Evolutionary conservation across 1,140 invertebrate species (phyloP).

Genomic region (Orchesella cincta): DNA sequence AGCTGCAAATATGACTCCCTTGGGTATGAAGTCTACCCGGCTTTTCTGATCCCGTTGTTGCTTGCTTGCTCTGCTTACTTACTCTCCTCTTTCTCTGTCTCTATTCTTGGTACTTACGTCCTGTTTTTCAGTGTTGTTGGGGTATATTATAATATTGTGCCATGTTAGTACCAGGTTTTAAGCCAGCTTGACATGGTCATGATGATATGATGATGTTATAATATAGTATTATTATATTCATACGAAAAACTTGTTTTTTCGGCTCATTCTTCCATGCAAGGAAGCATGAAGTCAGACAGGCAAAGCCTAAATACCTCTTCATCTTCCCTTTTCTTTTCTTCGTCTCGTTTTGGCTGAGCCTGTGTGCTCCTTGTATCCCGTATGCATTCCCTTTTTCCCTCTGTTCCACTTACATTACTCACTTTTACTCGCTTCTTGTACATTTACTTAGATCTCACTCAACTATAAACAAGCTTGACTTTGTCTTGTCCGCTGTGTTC

Average conservation of each 20-base stretch:
- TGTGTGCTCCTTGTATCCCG: slow-evolving; percentile 11
- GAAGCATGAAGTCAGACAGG: background rate
- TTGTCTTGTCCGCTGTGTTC: slow-evolving; percentile 14
- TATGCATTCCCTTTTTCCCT: slow-evolving; percentile 21
- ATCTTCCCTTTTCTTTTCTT: background rate
- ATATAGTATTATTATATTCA: slow-evolving; percentile 22
- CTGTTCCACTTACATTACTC: slow-evolving; percentile 23
- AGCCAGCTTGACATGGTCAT: slow-evolving; percentile 20
- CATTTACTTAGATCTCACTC: slow-evolving; percentile 12
- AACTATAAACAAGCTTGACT: slow-evolving; percentile 27
- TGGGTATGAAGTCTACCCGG: slow-evolving; percentile 29
- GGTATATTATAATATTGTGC: slow-evolving; percentile 4
- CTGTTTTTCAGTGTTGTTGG: background rate
- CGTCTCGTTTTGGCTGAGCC: background rate
- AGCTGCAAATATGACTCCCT: slow-evolving; percentile 48
- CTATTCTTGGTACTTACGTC: background rate
- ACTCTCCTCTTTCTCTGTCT: background rate
- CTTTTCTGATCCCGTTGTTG: slow-evolving; percentile 12
- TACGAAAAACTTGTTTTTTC: slow-evolving; percentile 16
- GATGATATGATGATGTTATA: slow-evolving; percentile 27
- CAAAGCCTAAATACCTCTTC: background rate
- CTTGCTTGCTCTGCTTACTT: background rate
- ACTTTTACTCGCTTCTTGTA: slow-evolving; percentile 27
- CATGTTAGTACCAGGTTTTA: background rate
- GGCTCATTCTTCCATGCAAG: slow-evolving; percentile 26